These are phyloP conservation scores for Aptenodytes patagonicus DNA, from an alignment of 2,113 vertebrate species.

Conservation along the genomic window DNA sequence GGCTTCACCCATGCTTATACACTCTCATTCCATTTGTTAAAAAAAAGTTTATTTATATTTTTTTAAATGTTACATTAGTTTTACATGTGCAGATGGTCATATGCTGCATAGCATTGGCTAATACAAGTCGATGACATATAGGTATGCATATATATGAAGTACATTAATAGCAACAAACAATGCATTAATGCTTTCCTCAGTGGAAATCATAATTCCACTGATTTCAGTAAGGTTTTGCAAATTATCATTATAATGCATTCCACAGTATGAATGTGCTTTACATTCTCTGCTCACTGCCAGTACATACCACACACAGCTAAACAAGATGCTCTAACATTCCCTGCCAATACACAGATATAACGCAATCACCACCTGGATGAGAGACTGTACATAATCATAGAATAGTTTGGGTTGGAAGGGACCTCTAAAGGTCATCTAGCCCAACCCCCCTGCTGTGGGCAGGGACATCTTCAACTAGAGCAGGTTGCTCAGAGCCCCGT, in stretches of 20 bases:
- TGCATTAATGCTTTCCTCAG: not conserved
- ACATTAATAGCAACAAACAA: not conserved
- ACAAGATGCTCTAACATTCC: conserved; percentile 7
- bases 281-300: not conserved
- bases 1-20: not conserved
- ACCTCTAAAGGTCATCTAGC: too few relatives aligned
- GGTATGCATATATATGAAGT: not conserved
- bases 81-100: not conserved
- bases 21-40: not conserved
- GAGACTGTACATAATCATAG: not conserved
- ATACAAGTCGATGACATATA: not conserved
- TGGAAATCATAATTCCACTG: not conserved
- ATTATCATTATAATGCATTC: not conserved
- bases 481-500: too few relatives aligned
- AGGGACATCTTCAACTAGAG: too few relatives aligned
- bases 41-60: not conserved
- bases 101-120: not conserved
- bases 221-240: not conserved
- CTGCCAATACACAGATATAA: not conserved
- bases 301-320: conserved; percentile 5
- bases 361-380: not conserved
- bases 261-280: not conserved
- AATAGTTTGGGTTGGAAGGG: too few relatives aligned
- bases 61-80: not conserved
- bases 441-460: too few relatives aligned